Conservation (phyloP, 2,113 vertebrate genomes). For the Regulus satrapa region DNA sequence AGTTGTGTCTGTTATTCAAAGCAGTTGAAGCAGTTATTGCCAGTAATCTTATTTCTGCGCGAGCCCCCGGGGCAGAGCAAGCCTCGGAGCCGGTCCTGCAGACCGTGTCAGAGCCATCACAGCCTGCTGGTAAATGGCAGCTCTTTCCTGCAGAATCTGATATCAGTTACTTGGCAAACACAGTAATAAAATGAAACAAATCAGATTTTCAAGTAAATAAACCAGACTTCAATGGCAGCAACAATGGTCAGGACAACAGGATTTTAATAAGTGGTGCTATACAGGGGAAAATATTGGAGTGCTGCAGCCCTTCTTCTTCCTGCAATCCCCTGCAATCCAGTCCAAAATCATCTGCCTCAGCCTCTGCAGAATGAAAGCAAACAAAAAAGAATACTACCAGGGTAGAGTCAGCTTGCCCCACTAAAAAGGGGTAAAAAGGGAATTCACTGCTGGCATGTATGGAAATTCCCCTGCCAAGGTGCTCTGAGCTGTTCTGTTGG, state of each 20-base stretch:
- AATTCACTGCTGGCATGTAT: not conserved
- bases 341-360: not conserved
- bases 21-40: constrained; percentile 87
- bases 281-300: constrained; percentile 51
- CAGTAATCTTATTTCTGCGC: constrained; percentile 91
- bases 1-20: constrained; percentile 90
- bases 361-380: not conserved
- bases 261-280: constrained; percentile 81
- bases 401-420: not conserved
- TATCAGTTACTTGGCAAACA: constrained; percentile 86
- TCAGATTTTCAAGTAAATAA: constrained; percentile 91
- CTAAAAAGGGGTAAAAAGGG: not conserved
- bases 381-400: not conserved
- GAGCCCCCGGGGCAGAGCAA: constrained; percentile 80
- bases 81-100: constrained; percentile 81
- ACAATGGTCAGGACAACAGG: constrained; percentile 83
- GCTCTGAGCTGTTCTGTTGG: not conserved
- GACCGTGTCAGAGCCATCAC: constrained; percentile 83
- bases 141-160: constrained; percentile 83
- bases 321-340: not conserved
- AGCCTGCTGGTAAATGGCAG: constrained; percentile 86
- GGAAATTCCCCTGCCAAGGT: not conserved
- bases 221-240: constrained; percentile 83
- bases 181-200: constrained; percentile 92
- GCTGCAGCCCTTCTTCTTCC: not conserved